Conservation (phyloP, 2,888 invertebrate species). For the Nemoura dubitans region DNA sequence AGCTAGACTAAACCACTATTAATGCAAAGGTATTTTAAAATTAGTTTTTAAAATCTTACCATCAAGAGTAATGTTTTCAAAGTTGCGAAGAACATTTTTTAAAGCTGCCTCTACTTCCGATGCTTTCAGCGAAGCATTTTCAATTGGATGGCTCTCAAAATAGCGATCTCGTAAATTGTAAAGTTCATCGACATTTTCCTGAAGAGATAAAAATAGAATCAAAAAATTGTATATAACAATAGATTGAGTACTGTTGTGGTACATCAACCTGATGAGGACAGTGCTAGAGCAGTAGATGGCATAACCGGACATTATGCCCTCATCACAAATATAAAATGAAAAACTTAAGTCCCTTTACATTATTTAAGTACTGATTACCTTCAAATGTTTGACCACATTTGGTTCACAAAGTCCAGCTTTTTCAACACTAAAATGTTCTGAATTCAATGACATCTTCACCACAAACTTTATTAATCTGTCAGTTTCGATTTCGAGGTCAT, state of each 20-base stretch:
- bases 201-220: constrained; percentile 53
- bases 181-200: constrained; percentile 73
- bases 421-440: not conserved
- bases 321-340: not conserved
- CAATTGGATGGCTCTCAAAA: constrained; percentile 77
- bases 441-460: not conserved
- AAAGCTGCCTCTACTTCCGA: constrained; percentile 72
- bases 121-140: constrained; percentile 73
- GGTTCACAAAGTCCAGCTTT: not conserved
- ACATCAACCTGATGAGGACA: not conserved
- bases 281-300: not conserved
- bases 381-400: not conserved
- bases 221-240: not conserved
- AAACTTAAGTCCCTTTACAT: not conserved
- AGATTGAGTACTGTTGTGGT: not conserved
- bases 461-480: not conserved
- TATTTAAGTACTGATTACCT: not conserved
- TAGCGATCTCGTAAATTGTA: constrained; percentile 80
- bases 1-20: not conserved
- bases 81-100: constrained; percentile 67
- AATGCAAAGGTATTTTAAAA: not conserved
- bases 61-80: constrained; percentile 73
- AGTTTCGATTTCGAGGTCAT: not conserved
- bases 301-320: not conserved
- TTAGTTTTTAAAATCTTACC: constrained; percentile 7